A percentile compares a stretch with the other conserved stretches of the same genome.
Evolutionary conservation across 2,888 invertebrate genomes (phyloP).

Genomic region (Tridacna gigas): DNA sequence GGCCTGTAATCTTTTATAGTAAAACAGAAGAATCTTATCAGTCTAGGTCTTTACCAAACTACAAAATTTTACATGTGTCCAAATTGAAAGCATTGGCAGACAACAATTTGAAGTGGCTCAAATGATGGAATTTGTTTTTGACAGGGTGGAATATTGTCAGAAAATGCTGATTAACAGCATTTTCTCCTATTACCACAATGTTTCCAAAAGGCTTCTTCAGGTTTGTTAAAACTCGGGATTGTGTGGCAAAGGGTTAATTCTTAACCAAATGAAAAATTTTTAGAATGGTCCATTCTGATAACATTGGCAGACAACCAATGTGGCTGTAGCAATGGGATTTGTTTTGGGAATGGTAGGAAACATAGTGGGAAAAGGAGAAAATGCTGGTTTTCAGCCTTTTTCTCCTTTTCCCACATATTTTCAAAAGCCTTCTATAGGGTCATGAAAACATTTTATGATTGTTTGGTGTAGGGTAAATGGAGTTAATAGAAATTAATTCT

Average conservation of each 20-base stretch:
- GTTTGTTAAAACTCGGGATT: neutral
- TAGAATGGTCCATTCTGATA: conserved; percentile 1
- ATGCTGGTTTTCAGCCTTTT: neutral
- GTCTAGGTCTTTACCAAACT: too few species aligned
- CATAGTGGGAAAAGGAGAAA: neutral
- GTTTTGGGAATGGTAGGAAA: neutral
- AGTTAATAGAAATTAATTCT: too few species aligned
- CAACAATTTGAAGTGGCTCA: too few species aligned
- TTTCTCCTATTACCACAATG: conserved; percentile 1
- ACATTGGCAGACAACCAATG: neutral
- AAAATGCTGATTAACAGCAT: neutral
- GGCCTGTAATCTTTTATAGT: too few species aligned
- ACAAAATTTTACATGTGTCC: too few species aligned
- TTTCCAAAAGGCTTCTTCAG: neutral
- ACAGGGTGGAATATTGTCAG: too few species aligned
- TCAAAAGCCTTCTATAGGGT: neutral
- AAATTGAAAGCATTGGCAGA: too few species aligned
- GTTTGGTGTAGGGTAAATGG: neutral
- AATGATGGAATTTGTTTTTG: too few species aligned
- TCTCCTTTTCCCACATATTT: neutral
- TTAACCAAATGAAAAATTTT: neutral
- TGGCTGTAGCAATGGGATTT: neutral
- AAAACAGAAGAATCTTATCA: too few species aligned
- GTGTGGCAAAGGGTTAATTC: too few species aligned
- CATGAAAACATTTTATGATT: neutral